A percentile compares a stretch with the other conserved stretches of the same genome.
Evolutionary conservation across 2,113 vertebrate species (phyloP).

Genomic region (Illadopsis cleaveri): DNA sequence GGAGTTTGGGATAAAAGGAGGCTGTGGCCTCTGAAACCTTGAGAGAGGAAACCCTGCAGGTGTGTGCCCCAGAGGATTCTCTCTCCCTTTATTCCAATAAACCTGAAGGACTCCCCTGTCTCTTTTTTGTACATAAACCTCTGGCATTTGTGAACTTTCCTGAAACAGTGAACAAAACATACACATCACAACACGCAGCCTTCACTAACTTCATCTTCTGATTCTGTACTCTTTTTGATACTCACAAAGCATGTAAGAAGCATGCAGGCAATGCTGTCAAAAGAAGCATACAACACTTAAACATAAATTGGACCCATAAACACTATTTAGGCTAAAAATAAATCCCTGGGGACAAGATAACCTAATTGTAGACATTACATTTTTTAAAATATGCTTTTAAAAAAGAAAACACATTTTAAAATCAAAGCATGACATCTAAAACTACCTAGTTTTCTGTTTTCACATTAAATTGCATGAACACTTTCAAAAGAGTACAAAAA

Average conservation of each 20-base stretch:
- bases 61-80: neutral
- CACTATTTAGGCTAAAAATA: neutral
- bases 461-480: neutral
- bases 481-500: neutral
- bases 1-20: neutral
- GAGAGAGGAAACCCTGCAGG: neutral
- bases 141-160: neutral
- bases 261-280: neutral
- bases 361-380: neutral
- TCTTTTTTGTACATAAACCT: neutral
- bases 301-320: neutral
- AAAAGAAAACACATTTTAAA: neutral
- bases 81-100: fast-evolving
- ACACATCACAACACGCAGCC: fast-evolving
- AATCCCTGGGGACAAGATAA: neutral
- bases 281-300: neutral
- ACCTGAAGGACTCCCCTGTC: neutral
- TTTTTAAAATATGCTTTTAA: neutral
- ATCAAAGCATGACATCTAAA: neutral
- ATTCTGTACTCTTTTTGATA: neutral
- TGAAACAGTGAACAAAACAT: neutral
- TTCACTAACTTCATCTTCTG: neutral
- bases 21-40: fast-evolving
- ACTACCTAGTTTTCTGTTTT: neutral
- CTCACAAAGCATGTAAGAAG: neutral